These are phyloP conservation scores for Pseudoatta argentina DNA, from an alignment of 1,140 invertebrate species.

Conservation along the genomic window DNA sequence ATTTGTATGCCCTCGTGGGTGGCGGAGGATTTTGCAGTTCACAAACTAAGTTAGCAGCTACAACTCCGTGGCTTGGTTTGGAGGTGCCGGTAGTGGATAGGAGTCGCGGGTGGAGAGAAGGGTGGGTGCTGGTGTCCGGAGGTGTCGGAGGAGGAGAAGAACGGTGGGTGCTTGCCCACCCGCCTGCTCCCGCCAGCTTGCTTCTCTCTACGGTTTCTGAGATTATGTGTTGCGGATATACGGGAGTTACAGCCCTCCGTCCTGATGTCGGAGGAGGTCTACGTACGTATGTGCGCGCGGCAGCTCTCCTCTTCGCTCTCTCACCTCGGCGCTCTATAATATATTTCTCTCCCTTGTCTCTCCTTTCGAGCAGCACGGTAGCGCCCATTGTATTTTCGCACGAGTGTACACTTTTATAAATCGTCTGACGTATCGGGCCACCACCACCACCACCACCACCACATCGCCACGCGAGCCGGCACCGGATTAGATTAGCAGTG, in stretches of 20 bases:
- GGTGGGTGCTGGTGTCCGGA: slow-evolving; percentile 61
- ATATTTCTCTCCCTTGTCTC: slow-evolving; percentile 56
- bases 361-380: slow-evolving; percentile 52
- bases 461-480: slow-evolving; percentile 45
- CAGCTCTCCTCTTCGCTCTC: slow-evolving; percentile 54
- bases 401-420: slow-evolving; percentile 75
- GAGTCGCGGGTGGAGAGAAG: slow-evolving; percentile 52
- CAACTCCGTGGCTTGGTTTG: slow-evolving; percentile 76
- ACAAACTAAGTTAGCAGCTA: slow-evolving; percentile 85
- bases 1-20: slow-evolving; percentile 83
- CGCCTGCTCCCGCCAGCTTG: slow-evolving; percentile 11
- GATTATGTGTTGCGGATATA: slow-evolving; percentile 80
- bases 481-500: slow-evolving; percentile 78
- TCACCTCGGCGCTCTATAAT: slow-evolving; percentile 56
- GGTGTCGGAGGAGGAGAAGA: slow-evolving; percentile 50
- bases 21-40: slow-evolving; percentile 85
- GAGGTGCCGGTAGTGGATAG: slow-evolving; percentile 55
- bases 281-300: slow-evolving; percentile 58
- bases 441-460: slow-evolving; percentile 26
- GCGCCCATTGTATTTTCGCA: slow-evolving; percentile 71
- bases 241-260: slow-evolving; percentile 72
- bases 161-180: slow-evolving; percentile 29
- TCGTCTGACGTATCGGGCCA: slow-evolving; percentile 65
- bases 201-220: slow-evolving; percentile 71
- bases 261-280: slow-evolving; percentile 60